Evolutionary conservation across 2,888 invertebrate species (phyloP), one percentile per base, ranked within the genome.

Genomic region (Oligia strigilis): DNA sequence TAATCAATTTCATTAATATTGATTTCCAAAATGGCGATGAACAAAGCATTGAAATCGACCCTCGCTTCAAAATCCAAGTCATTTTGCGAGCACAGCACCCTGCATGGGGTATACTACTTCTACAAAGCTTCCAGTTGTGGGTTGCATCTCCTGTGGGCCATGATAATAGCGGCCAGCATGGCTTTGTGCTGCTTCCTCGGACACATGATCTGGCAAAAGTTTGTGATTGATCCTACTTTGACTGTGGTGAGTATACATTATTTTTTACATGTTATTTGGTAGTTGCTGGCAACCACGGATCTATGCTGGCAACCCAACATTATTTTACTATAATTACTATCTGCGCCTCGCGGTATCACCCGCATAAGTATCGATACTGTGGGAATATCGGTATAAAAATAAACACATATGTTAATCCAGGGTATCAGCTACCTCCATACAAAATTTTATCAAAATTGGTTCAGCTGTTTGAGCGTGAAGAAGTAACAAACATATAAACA

Each of bases 141-240:
- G 83, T 87, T 93, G 0, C 90, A 92, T 13, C 36, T 88, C 0
- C 67, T 92, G 0, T 96, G 96, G 96, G 67, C 85, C 0, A 11
- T 88, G 11, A 92, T 95, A 11, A 90, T 96, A 14, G 81, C 88
- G 0, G 84, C 91, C 4, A 93, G 95, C 36, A 29, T 94, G 3
- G 84, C 82, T 0, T 86, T 97, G 2, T 96, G 95, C 81, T 92
- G 89, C 4, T 94, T 93, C 71, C 92, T 96, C 3, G 90, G 96
- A 13, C 93, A 94, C 13, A 95, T 96, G 94, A 96, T 96, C 23
- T 96, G 95, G 95, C 84, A 92, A 23, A 96, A 96, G 82, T 96
- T 94, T 52, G 89, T 91, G 0, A 84, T 91, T 11, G 95, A 96
- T 75, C 97, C 97, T 14, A 96, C 97, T 0, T 93, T 96, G 40